Percentiles rank a stretch among this genome's conserved stretches.
Evolutionary conservation across 1,140 invertebrate species (phyloP).

Genomic region (Drosophila hydei): DNA sequence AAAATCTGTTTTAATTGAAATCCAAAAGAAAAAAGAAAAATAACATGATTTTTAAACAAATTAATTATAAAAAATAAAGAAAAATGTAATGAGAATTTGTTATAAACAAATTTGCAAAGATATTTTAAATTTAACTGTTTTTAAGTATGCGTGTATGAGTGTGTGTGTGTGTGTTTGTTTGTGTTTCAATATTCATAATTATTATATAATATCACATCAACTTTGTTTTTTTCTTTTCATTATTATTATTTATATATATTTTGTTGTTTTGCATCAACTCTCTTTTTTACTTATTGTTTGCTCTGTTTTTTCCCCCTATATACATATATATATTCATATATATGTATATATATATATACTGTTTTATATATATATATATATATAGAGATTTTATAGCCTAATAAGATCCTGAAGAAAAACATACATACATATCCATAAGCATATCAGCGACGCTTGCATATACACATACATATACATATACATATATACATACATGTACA

Average conservation of each 20-base stretch:
- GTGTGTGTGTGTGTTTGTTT: conserved; percentile 35
- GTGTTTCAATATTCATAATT: conserved; percentile 67
- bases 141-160: conserved; percentile 34
- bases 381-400: conserved; percentile 59
- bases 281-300: conserved; percentile 64
- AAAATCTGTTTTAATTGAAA: conserved; percentile 11
- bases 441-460: not conserved
- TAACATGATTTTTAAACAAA: conserved; percentile 5
- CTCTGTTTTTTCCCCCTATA: conserved; percentile 30
- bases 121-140: conserved; percentile 10
- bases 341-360: conserved; percentile 39
- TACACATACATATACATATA: conserved; percentile 5
- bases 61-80: not conserved
- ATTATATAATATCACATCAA: conserved; percentile 84
- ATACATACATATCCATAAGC: conserved; percentile 34
- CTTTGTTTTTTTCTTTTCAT: conserved; percentile 75
- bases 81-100: conserved; percentile 20
- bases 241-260: conserved; percentile 36
- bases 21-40: conserved; percentile 30
- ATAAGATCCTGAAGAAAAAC: conserved; percentile 62
- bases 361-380: conserved; percentile 2
- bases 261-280: conserved; percentile 41
- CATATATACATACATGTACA: conserved; percentile 20
- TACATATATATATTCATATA: conserved; percentile 42
- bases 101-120: conserved; percentile 30